Evolutionary conservation across 2,888 invertebrate species (phyloP), one percentile per base, ranked within the genome.

Genomic region (Epinotia bilunana): DNA sequence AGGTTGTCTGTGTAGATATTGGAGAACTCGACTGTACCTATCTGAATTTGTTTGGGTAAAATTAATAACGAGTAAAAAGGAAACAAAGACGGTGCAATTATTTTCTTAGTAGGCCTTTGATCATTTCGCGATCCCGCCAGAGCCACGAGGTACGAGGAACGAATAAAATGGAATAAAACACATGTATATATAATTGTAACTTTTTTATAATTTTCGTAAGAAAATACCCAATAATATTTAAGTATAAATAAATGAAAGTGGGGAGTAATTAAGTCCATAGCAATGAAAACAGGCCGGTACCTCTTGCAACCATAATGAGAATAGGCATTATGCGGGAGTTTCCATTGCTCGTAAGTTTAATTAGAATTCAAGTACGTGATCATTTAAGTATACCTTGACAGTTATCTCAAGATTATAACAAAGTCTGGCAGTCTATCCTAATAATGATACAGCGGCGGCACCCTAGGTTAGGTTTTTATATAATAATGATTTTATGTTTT

Each of bases 181-280:
- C 57, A 64, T n/a, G 13, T 9, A 12, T n/a, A 49, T 39, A 20
- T n/a, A 43, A 28, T 43, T 46, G 57, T 58, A 72, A 64, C 23
- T 72, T 58, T 57, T 55, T 72, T 46, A 64, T 72, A 64, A 72
- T 72, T 46, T 64, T 58, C 46, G 62, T 72, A 72, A 28, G 28
- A 72, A 72, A 72, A 72, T 72, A 72, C 0, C 9, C 7, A 33
- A 20, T 20, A 33, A 72, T 64, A 16, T 46, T 46, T 72, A 43
- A 6, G 7, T 43, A 68, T 39, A 43, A 39, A 68, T 33, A 58
- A 69, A 60, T 5, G 23, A 58, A 68, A 46, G 16, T 23, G 9
- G 57, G 43, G 9, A 58, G 68, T 57, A 46, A 46, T 1, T 46
- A 46, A 13, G 13, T 49, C 49, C 16, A 49, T 16, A 53, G 53